phyloP scores from a whole-genome alignment of 2,113 vertebrate genomes.

The Phyllopteryx taeniolatus region DNA sequence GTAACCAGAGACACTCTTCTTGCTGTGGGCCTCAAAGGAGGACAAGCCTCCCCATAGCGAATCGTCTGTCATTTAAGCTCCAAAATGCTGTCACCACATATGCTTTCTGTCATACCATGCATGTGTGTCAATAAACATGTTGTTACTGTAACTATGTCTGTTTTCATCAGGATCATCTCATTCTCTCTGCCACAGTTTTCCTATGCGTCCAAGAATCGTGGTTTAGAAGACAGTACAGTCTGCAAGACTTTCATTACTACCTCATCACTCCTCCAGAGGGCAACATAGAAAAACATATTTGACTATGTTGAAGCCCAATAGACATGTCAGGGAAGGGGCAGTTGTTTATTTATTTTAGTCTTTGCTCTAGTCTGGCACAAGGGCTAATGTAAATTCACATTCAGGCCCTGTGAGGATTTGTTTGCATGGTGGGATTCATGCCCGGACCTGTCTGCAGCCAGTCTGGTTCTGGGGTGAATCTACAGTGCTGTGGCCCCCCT shows the following conservation, averaged over 20 bases:
- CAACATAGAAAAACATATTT: constrained; percentile 37
- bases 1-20: constrained; percentile 65
- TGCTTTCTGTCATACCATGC: constrained; percentile 48
- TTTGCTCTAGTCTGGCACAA: constrained; percentile 36
- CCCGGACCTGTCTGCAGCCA: constrained; percentile 56
- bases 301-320: constrained; percentile 33
- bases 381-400: constrained; percentile 44
- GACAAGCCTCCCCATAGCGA: constrained; percentile 39
- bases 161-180: constrained; percentile 16
- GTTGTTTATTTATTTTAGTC: constrained; percentile 39
- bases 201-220: constrained; percentile 8
- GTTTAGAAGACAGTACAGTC: constrained; percentile 23
- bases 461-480: constrained; percentile 53
- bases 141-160: constrained; percentile 33
- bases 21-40: constrained; percentile 47
- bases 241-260: constrained; percentile 20
- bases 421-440: constrained; percentile 38
- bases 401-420: constrained; percentile 42
- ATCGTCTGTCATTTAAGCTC: constrained; percentile 50
- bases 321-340: constrained; percentile 33
- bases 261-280: constrained; percentile 32
- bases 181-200: constrained; percentile 24
- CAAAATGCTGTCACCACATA: constrained; percentile 49
- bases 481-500: constrained; percentile 40
- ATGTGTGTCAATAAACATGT: constrained; percentile 16